A percentile compares a stretch with the other conserved stretches of the same genome.
Evolutionary conservation across 2,113 vertebrate genomes (phyloP).

Genomic region (Numenius arquata): DNA sequence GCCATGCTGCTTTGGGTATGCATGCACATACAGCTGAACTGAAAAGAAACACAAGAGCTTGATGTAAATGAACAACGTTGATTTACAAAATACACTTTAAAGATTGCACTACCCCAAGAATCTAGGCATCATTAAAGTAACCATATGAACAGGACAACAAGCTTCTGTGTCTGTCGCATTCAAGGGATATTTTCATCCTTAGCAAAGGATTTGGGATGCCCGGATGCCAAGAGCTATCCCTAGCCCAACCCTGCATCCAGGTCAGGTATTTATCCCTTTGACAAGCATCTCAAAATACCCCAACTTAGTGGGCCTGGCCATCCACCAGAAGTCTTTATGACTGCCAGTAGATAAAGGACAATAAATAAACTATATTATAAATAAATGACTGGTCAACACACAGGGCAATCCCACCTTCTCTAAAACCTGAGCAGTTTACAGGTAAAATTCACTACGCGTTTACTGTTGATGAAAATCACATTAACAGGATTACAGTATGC

Average conservation of each 20-base stretch:
- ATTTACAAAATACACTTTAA: not conserved
- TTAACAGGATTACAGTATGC: rapidly evolving
- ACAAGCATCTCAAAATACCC: not conserved
- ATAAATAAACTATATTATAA: too few species aligned
- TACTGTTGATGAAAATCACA: rapidly evolving
- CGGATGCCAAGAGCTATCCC: not conserved
- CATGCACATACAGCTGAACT: rapidly evolving
- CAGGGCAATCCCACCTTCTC: not conserved
- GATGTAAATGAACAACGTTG: not conserved
- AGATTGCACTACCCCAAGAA: not conserved
- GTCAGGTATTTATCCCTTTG: not conserved
- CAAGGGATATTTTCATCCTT: not conserved
- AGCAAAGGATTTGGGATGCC: not conserved
- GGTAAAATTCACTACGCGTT: not conserved
- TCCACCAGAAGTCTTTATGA: not conserved
- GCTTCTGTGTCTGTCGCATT: not conserved
- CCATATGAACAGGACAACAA: not conserved
- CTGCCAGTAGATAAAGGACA: too few species aligned
- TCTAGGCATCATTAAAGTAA: not conserved
- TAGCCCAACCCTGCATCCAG: not conserved
- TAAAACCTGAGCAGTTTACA: not conserved
- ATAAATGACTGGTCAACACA: too few species aligned
- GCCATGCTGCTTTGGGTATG: not conserved
- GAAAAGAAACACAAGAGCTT: not conserved
- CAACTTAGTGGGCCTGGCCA: not conserved